Evolutionary conservation across 2,797 vertebrate genomes (phyloP).

Genomic region (Heteromormyrus szaboi): DNA sequence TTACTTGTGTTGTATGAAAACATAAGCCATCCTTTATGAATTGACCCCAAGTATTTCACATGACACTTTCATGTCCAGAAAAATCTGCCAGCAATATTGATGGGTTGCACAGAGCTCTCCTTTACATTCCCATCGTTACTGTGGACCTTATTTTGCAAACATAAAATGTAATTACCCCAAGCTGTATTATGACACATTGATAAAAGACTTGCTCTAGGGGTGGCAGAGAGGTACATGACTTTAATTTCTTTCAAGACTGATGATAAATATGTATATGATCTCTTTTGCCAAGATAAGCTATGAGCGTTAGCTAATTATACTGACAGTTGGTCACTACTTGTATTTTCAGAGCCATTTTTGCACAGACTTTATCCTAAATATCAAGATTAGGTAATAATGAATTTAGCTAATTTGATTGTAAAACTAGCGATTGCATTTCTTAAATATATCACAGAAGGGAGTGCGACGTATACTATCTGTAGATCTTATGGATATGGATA

Average conservation of each 20-base stretch:
- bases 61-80: neutral
- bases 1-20: neutral
- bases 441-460: neutral
- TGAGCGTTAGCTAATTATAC: neutral
- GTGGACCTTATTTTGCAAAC: neutral
- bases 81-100: neutral
- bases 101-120: neutral
- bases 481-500: neutral
- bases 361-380: neutral
- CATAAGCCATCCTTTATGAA: neutral
- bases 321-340: neutral
- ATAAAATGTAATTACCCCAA: constrained; percentile 7
- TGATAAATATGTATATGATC: neutral
- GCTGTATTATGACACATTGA: neutral
- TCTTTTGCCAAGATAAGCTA: neutral
- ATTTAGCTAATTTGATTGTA: neutral
- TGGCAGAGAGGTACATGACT: neutral
- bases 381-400: neutral
- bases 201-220: constrained; percentile 4
- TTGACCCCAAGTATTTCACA: neutral
- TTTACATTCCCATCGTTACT: neutral
- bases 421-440: neutral
- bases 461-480: neutral
- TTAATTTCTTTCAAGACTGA: constrained; percentile 2
- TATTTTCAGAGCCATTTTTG: neutral